phyloP scores from a whole-genome alignment of 2,888 invertebrate genomes.

The Sinelater perroti region DNA sequence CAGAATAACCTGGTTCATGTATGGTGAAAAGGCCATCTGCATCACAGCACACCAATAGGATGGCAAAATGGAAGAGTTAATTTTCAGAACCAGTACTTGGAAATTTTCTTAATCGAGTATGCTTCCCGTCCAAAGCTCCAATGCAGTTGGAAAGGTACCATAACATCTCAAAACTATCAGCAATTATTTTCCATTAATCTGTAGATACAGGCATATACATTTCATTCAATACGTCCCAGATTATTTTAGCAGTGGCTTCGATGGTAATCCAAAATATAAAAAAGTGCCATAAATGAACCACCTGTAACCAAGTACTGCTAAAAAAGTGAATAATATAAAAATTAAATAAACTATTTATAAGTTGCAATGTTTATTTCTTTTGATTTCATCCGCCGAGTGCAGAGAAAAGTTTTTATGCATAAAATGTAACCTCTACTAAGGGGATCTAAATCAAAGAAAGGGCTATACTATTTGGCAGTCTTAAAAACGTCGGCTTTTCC shows the following conservation, averaged over 20 bases:
- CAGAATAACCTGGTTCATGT: conserved; percentile 42
- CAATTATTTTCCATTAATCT: conserved; percentile 44
- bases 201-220: conserved; percentile 38
- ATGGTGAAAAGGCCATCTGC: conserved; percentile 44
- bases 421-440: conserved; percentile 33
- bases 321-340: conserved; percentile 26
- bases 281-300: conserved; percentile 37
- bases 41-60: conserved; percentile 45
- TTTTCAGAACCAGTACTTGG: conserved; percentile 42
- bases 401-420: conserved; percentile 37
- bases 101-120: conserved; percentile 44
- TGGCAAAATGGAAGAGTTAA: conserved; percentile 44
- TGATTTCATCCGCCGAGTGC: conserved; percentile 29
- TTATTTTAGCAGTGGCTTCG: conserved; percentile 37
- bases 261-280: conserved; percentile 42
- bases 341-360: too few species aligned
- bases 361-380: conserved; percentile 19
- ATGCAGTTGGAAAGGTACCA: conserved; percentile 44
- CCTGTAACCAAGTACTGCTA: conserved; percentile 43
- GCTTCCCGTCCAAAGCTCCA: conserved; percentile 47
- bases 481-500: conserved; percentile 19
- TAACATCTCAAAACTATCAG: conserved; percentile 41
- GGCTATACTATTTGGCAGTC: conserved; percentile 35
- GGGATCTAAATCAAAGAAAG: conserved; percentile 27
- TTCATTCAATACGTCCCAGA: conserved; percentile 39